Evolutionary conservation across 2,888 invertebrate genomes (phyloP).

Genomic region (Stegana nigrithorax): DNA sequence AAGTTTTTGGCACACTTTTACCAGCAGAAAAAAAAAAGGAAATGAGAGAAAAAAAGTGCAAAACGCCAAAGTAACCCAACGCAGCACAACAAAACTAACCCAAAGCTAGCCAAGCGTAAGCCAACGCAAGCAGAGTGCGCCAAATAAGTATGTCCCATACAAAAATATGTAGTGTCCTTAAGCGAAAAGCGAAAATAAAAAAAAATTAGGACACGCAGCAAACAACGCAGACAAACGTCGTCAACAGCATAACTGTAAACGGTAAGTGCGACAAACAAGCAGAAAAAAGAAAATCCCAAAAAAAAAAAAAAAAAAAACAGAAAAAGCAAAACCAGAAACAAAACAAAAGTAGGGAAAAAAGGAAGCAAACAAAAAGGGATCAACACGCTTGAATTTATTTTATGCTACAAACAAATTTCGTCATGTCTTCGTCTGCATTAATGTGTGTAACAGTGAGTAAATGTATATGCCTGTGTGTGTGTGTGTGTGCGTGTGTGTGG

Average conservation of each 20-base stretch:
- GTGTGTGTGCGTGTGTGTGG: slow-evolving; percentile 23
- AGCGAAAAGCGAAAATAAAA: too few species aligned
- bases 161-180: slow-evolving; percentile 2
- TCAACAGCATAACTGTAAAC: background rate
- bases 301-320: background rate
- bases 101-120: background rate
- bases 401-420: background rate
- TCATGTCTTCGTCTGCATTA: background rate
- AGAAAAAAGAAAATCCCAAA: background rate
- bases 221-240: background rate
- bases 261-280: too few species aligned
- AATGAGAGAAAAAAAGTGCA: background rate
- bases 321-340: background rate
- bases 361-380: slow-evolving; percentile 12
- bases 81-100: too few species aligned
- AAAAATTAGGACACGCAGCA: slow-evolving; percentile 16
- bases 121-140: background rate
- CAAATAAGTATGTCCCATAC: background rate
- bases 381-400: slow-evolving; percentile 6
- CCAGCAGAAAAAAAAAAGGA: slow-evolving; percentile 11
- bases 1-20: slow-evolving; percentile 57
- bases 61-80: too few species aligned
- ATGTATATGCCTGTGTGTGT: slow-evolving; percentile 11
- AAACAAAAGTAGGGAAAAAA: background rate
- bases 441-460: background rate